Evolutionary conservation across 1,140 invertebrate species (phyloP).

Genomic region (Paraescarpia echinospica): DNA sequence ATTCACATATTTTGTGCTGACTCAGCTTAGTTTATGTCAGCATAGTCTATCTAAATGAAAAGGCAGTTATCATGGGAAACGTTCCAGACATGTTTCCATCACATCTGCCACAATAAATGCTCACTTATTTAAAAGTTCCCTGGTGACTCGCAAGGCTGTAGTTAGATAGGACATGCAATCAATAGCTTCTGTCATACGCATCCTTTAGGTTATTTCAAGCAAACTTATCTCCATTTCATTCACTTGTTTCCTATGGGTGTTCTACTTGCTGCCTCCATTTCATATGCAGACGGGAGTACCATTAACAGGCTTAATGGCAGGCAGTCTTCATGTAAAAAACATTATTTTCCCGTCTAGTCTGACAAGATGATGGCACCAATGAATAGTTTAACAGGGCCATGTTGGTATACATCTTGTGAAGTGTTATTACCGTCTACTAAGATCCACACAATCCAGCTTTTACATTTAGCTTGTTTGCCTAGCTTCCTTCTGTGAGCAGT

Average conservation of each 20-base stretch:
- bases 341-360: background rate
- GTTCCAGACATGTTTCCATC: background rate
- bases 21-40: background rate
- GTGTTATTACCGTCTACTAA: background rate
- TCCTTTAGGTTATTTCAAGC: background rate
- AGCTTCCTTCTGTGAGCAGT: background rate
- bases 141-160: background rate
- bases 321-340: background rate
- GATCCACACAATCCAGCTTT: background rate
- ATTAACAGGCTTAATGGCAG: background rate
- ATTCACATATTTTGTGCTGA: background rate
- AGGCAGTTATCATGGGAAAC: background rate
- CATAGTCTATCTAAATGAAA: background rate
- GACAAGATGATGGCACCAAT: background rate
- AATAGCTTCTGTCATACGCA: background rate
- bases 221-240: background rate
- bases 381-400: background rate
- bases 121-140: background rate
- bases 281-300: background rate
- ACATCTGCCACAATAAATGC: background rate
- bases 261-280: background rate
- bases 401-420: background rate
- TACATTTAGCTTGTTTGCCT: background rate
- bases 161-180: background rate
- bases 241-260: background rate